Percentiles rank a stretch among this genome's conserved stretches.
Conservation (phyloP, 2,888 invertebrate species). For the Pheosia gnoma region DNA sequence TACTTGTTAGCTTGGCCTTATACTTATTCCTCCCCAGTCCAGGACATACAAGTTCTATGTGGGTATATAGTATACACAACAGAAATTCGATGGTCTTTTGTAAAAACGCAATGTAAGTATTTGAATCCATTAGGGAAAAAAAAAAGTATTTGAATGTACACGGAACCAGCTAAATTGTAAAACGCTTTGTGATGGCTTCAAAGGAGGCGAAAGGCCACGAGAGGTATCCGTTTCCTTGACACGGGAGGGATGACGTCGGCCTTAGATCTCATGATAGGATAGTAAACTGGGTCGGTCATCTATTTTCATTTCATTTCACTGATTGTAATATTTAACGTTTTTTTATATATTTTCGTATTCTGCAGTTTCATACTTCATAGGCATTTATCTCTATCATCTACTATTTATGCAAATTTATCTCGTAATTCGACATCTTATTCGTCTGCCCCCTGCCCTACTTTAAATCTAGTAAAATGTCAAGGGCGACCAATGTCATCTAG, state of each 20-base stretch:
- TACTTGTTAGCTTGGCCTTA: neutral
- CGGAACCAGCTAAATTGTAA: neutral
- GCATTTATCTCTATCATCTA: no score
- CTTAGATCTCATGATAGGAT: neutral
- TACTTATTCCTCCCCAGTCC: no score
- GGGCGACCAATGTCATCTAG: neutral
- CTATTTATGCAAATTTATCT: neutral
- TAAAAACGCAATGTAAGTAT: no score
- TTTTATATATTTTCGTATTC: no score
- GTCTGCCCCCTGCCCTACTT: neutral
- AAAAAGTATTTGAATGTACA: neutral
- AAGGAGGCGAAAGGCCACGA: neutral
- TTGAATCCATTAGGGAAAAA: no score
- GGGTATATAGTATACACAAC: no score
- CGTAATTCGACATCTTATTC: neutral
- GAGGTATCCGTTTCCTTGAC: neutral
- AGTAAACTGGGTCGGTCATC: neutral
- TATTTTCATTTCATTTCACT: neutral
- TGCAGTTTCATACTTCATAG: no score
- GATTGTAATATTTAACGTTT: no score
- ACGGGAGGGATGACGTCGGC: neutral
- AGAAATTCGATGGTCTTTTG: no score
- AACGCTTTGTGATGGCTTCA: constrained; percentile 1
- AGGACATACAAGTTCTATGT: no score
- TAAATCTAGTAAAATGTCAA: neutral